Percentiles rank a stretch among this genome's conserved stretches.
Conservation (phyloP, 2,797 vertebrate species). For the Dicrostonyx torquatus region DNA sequence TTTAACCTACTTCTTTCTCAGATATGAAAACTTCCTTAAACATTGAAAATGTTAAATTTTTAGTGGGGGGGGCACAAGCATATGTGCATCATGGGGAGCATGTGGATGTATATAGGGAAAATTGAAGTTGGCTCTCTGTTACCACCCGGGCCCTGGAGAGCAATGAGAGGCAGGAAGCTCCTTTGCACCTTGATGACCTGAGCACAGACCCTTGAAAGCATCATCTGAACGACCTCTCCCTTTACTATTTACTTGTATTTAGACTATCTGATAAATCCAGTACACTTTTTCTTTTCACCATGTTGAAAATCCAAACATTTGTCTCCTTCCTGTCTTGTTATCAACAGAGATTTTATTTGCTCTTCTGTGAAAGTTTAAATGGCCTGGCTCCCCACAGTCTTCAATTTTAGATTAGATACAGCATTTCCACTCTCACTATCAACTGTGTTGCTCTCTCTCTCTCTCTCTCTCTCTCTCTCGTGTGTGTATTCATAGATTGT, state of each 20-base stretch:
- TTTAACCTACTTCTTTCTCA: background rate
- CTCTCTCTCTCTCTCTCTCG: too few relatives aligned
- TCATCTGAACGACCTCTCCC: background rate
- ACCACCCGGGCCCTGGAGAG: background rate
- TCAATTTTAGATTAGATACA: background rate
- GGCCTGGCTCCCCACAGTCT: background rate
- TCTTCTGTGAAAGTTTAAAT: background rate
- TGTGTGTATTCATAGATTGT: background rate
- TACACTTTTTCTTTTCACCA: background rate
- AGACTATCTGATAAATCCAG: background rate
- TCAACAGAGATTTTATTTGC: background rate
- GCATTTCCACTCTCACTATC: background rate
- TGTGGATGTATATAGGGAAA: background rate
- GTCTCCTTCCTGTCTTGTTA: too few relatives aligned
- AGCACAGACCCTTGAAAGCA: background rate
- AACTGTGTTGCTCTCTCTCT: background rate
- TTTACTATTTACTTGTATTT: background rate
- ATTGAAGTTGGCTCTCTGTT: background rate
- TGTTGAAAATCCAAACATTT: background rate
- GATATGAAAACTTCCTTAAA: background rate
- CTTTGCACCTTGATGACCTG: background rate
- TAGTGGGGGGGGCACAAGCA: background rate
- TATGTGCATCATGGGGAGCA: fast-evolving
- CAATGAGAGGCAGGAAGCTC: background rate
- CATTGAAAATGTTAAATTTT: background rate